phyloP scores from a whole-genome alignment of 2,113 vertebrate species.

The Mugil cephalus region DNA sequence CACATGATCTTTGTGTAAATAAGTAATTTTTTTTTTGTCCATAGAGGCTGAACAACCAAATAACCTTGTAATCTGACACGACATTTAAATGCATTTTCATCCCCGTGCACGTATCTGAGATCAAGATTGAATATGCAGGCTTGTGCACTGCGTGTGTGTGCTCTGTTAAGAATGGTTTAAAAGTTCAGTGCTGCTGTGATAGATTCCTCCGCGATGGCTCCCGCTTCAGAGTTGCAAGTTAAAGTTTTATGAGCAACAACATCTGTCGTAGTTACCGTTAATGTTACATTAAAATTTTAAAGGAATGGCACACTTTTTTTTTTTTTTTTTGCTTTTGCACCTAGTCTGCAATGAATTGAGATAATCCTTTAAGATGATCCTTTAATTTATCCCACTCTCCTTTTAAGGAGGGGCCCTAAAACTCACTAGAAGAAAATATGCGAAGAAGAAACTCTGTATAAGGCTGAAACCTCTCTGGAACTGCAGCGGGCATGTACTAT shows the following conservation, averaged over 20 bases:
- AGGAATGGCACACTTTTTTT: no score
- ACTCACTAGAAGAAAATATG: no score
- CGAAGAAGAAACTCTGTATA: neutral
- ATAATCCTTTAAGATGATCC: no score
- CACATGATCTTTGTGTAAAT: conserved; percentile 33
- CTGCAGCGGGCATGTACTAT: conserved; percentile 5
- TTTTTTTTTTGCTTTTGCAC: no score
- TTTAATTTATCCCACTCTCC: no score
- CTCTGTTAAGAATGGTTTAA: neutral
- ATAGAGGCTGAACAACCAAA: conserved; percentile 32
- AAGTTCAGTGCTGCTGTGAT: neutral
- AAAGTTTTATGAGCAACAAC: neutral
- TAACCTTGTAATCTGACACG: conserved; percentile 15
- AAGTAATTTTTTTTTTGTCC: conserved; percentile 21
- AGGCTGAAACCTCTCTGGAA: conserved; percentile 14
- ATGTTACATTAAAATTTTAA: no score
- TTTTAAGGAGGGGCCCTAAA: no score
- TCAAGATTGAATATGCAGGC: neutral
- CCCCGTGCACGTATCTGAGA: neutral
- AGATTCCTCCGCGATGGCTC: neutral
- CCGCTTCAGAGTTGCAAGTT: neutral
- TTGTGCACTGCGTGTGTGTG: neutral
- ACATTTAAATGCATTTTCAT: conserved; percentile 18
- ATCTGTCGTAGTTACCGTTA: neutral
- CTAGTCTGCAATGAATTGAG: no score